phyloP scores from a whole-genome alignment of 2,113 vertebrate species.

The Zosterops lateralis region DNA sequence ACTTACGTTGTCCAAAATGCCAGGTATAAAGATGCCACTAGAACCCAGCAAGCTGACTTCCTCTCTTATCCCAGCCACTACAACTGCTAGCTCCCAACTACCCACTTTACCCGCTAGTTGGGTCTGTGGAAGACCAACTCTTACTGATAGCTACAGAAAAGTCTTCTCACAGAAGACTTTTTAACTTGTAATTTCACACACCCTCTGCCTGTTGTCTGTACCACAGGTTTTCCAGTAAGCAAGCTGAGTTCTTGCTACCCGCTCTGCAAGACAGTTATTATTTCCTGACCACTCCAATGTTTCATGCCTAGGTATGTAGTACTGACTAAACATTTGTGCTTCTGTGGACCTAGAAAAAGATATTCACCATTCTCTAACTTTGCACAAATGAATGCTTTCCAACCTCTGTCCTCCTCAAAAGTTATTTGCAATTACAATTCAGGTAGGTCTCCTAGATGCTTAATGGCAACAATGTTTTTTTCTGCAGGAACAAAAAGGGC shows the following conservation, averaged over 20 bases:
- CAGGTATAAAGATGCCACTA: neutral
- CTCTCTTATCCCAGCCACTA: neutral
- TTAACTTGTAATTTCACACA: neutral
- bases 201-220: neutral
- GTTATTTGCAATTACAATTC: neutral
- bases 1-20: neutral
- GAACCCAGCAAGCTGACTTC: neutral
- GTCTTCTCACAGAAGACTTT: neutral
- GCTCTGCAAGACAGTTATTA: neutral
- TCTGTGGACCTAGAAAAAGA: neutral
- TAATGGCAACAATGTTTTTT: neutral
- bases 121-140: neutral
- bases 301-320: neutral
- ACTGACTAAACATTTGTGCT: neutral
- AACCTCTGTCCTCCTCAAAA: neutral
- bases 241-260: neutral
- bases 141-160: neutral
- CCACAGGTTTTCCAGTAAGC: neutral
- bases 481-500: neutral
- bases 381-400: neutral
- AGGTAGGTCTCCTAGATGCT: neutral
- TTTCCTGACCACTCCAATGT: neutral
- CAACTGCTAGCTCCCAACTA: neutral
- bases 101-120: neutral
- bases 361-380: neutral